A percentile compares a stretch with the other conserved stretches of the same genome.
Evolutionary conservation across 2,113 vertebrate species (phyloP).

Genomic region (Notechis scutatus): DNA sequence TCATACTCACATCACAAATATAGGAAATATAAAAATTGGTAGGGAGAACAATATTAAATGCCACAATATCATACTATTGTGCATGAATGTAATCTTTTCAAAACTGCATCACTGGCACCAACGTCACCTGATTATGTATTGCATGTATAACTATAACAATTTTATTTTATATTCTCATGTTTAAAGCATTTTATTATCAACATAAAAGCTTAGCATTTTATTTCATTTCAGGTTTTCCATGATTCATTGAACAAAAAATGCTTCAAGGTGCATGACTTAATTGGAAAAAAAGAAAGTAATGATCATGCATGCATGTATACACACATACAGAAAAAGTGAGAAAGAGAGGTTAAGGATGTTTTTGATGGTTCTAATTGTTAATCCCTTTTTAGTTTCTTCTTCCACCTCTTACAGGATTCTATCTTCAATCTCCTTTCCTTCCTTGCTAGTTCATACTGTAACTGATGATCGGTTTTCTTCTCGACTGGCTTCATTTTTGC

Average conservation of each 20-base stretch:
- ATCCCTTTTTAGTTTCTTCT: slow-evolving; percentile 83
- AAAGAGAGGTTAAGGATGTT: slow-evolving; percentile 33
- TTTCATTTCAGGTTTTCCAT: slow-evolving; percentile 22
- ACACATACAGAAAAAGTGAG: not conserved
- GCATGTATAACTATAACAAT: slow-evolving; percentile 12
- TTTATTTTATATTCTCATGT: not conserved
- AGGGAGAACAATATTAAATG: not conserved
- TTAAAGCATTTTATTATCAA: not conserved
- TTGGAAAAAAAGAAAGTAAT: slow-evolving; percentile 35
- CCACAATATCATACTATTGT: not conserved
- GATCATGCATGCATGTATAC: not conserved
- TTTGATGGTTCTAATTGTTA: slow-evolving; percentile 72
- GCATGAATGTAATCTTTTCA: not conserved
- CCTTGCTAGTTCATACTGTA: slow-evolving; percentile 86
- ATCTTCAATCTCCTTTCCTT: slow-evolving; percentile 88
- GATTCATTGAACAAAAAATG: slow-evolving; percentile 18
- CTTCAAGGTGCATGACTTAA: slow-evolving; percentile 3
- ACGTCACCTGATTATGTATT: rapidly evolving
- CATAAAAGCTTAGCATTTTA: not conserved
- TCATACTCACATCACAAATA: not conserved
- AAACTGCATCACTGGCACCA: not conserved
- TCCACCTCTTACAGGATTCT: slow-evolving; percentile 88
- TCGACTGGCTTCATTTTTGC: slow-evolving; percentile 90
- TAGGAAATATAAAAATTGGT: not conserved
- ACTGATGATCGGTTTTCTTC: slow-evolving; percentile 88